phyloP scores from a whole-genome alignment of 2,888 invertebrate genomes.

The Chymomyza procnemis region DNA sequence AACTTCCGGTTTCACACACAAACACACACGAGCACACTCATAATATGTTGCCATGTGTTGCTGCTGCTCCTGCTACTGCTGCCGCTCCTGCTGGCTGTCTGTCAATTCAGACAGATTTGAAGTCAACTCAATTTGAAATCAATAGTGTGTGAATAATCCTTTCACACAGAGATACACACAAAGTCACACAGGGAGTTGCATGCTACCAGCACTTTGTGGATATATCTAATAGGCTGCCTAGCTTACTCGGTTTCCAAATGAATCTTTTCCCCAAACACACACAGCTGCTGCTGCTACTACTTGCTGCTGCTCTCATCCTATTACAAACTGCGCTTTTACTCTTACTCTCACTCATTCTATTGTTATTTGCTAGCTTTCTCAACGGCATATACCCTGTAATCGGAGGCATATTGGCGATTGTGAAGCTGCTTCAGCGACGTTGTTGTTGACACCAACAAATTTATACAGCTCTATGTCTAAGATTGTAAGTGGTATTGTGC shows the following conservation, averaged over 20 bases:
- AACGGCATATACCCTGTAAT: not conserved
- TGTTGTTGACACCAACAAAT: no score
- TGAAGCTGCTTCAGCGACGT: no score
- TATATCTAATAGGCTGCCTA: slow-evolving; percentile 12
- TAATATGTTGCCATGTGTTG: slow-evolving; percentile 52
- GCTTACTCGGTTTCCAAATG: not conserved
- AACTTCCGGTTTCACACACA: slow-evolving; percentile 65
- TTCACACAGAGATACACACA: slow-evolving; percentile 58
- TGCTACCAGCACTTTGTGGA: not conserved
- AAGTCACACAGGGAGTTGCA: slow-evolving; percentile 17
- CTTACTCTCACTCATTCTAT: slow-evolving; percentile 1
- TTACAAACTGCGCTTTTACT: not conserved
- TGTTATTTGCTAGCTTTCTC: not conserved
- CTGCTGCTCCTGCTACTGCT: slow-evolving; percentile 32
- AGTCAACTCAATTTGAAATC: slow-evolving; percentile 79
- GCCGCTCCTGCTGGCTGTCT: slow-evolving; percentile 47
- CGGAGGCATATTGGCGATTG: not conserved
- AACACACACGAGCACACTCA: slow-evolving; percentile 2
- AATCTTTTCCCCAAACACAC: not conserved
- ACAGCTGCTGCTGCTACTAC: not conserved
- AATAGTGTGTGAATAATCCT: slow-evolving; percentile 79
- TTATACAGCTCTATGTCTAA: no score
- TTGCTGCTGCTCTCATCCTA: not conserved
- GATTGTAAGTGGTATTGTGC: no score
- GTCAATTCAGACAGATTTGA: slow-evolving; percentile 77